Base-by-base conservation (phyloP, 35 echinoderm and acorn worm genomes). In the Patiria miniata region DNA sequence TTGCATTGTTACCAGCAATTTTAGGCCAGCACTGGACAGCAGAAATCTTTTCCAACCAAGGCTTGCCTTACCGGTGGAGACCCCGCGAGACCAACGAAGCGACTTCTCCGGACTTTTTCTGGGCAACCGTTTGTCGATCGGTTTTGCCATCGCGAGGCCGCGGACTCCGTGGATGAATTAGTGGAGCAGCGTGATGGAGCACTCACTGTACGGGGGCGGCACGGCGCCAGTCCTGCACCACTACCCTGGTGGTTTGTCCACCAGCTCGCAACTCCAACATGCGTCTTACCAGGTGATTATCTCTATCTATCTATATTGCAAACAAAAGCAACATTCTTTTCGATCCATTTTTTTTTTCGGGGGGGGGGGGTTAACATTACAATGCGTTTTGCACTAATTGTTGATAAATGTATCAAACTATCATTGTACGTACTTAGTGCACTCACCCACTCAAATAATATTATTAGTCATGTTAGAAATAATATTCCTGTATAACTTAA, bases 231-330 rank as follows among this genome's bases (percentile, higher is more conserved):
- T 84, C 33, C 39, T 84, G 57, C 82, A 84, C 37, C 82, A 84
- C 82, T 84, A 84, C 22, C 82, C 82, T 21, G 53, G 82, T 59
- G 34, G 51, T 21, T 39, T 84, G 17, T 58, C 82, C 19, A 58
- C 50, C 3, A 53, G 52, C 17, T 36, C 65, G 34, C 65, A 73
- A 23, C 65, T 73, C 29, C 82, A 84, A 60, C 82, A 84, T 26
- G 53, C 82, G 3, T 53, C 82, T 18, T 84, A 84, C 22, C 82
- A 84, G 82, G 82, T 84, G 59, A 84, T 73, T 73, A 14, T 73
- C 14, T 73, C 42, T 47, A 6, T 12, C 12, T 47, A 12, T 47
- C 4, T 6, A 47, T 6, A 47, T 12, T 47, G 42, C 42, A 47
- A 47, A 47, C 4, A 47, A 47, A 6, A 4, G 4, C 12, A 47